phyloP scores from a whole-genome alignment of 2,888 invertebrate genomes.

The Limnephilus rhombicus region DNA sequence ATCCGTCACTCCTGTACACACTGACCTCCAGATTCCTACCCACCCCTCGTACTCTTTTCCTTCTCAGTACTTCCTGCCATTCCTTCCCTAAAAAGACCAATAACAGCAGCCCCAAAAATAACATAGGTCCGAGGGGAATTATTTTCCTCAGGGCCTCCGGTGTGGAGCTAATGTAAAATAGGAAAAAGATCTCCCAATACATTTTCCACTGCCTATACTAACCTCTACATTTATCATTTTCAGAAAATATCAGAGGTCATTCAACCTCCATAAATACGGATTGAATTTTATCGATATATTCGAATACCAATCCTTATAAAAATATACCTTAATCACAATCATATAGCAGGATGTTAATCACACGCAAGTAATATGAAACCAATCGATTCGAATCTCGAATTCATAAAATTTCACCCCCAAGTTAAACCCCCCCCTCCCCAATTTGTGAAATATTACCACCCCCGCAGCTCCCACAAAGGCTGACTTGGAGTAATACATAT shows the following conservation, averaged over 20 bases:
- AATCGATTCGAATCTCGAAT: constrained; percentile 44
- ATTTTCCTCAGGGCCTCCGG: too few relatives aligned
- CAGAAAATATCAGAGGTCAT: background rate
- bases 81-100: too few relatives aligned
- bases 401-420: constrained; percentile 58
- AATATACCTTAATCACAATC: background rate
- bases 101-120: too few relatives aligned
- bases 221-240: background rate
- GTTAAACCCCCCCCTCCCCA: constrained; percentile 53
- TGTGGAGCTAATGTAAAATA: too few relatives aligned
- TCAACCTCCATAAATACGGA: background rate
- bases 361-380: constrained; percentile 33
- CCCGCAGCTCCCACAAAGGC: constrained; percentile 33
- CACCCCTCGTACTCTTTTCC: too few relatives aligned
- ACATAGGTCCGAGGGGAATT: too few relatives aligned
- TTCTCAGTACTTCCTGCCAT: too few relatives aligned
- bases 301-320: background rate
- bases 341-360: constrained; percentile 17
- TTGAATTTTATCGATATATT: background rate
- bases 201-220: background rate
- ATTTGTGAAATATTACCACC: constrained; percentile 59
- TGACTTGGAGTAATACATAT: constrained; percentile 47
- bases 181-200: too few relatives aligned
- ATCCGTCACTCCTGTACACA: too few relatives aligned
- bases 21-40: too few relatives aligned